Evolutionary conservation across 2,113 vertebrate genomes (phyloP).

Genomic region (Epinephelus moara): DNA sequence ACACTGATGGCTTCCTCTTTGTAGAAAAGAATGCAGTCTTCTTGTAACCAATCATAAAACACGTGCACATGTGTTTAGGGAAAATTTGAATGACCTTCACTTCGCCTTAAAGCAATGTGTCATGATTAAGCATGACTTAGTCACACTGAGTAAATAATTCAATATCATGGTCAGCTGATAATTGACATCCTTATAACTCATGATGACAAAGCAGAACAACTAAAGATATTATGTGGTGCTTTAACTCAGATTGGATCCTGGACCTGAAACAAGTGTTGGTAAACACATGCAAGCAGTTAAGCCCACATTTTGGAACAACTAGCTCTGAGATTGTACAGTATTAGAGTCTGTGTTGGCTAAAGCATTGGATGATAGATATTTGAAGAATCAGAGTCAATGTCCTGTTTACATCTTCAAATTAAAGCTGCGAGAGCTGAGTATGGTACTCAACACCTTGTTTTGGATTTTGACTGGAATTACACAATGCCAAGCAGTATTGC

Average conservation of each 20-base stretch:
- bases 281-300: background rate
- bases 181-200: background rate
- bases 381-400: too few species aligned
- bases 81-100: background rate
- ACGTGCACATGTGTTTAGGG: background rate
- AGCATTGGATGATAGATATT: background rate
- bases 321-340: too few species aligned
- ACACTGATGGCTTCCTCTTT: background rate
- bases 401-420: too few species aligned
- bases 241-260: background rate
- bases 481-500: too few species aligned
- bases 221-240: background rate
- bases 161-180: rapidly evolving
- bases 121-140: background rate
- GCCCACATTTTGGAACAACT: background rate
- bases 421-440: too few species aligned
- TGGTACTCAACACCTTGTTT: too few species aligned
- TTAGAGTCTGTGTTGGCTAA: background rate
- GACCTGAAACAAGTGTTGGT: background rate
- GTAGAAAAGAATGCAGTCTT: background rate
- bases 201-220: conserved; percentile 27
- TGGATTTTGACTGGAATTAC: too few species aligned
- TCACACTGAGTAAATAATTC: background rate
- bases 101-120: background rate
- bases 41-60: background rate